Evolutionary conservation across 1,140 invertebrate genomes (phyloP), one percentile per base, ranked within the genome.

Genomic region (Cylas formicarius): DNA sequence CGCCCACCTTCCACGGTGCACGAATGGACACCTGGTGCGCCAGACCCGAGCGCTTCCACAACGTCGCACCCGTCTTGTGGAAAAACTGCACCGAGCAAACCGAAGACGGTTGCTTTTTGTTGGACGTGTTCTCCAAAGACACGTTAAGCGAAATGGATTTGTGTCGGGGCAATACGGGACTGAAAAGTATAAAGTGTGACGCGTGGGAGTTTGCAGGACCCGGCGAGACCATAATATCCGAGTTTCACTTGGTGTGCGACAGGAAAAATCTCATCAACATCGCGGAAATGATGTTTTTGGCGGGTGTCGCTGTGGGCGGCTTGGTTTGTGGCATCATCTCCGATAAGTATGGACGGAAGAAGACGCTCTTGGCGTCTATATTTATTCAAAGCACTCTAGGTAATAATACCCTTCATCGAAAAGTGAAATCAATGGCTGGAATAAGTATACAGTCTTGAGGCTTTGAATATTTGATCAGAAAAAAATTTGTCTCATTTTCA

Each of bases 281-380:
- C 3, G 76, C 77, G 8, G 80, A 82, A 66, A 78, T 81, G 63
- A 73, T 78, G 57, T 82, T 83, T 60, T 62, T 83, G 16, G 62
- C 76, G 21, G 81, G 81, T 21, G 78, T 82, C 2, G 79, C 78
- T 34, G 62, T 79, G 35, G 81, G 81, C 46, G 80, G 80, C 24
- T 72, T 84, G 7, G 70, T 81, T 2, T 80, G 78, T 24, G 80
- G 81, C 14, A 75, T 79, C 56, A 71, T 84, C 31, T 82, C 81
- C n/a, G 81, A 83, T 62, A 78, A 73, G 62, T 85, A 80, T 54
- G 86, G 86, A 5, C 72, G 86, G 42, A 88, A 88, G 66, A 72
- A 68, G 31, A 81, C 83, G 24, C 63, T 88, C 32, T 77, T 88
- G 65, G 63, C 77, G 19, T 76, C 82, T 39, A 69, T 84, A 31